Percentiles rank a stretch among this genome's conserved stretches.
Evolutionary conservation across 2,797 vertebrate species (phyloP).

Genomic region (Leptodactylus fallax): DNA sequence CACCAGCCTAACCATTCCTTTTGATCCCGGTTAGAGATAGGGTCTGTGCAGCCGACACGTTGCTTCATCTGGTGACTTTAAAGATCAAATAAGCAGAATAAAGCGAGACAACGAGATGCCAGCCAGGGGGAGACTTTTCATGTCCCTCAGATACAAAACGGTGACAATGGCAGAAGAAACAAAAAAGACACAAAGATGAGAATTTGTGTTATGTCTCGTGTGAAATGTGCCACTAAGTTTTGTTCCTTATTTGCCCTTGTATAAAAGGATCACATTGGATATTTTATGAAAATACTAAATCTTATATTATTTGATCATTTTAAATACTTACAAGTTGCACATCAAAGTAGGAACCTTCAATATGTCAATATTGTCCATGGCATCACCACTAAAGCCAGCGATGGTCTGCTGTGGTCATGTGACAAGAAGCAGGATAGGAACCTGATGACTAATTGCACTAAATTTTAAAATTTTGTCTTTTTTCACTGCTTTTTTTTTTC

Average conservation of each 20-base stretch:
- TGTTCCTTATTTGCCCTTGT: neutral
- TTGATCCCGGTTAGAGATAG: slow-evolving; percentile 37
- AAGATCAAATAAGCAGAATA: slow-evolving; percentile 42
- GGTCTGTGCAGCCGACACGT: slow-evolving; percentile 27
- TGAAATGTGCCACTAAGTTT: neutral
- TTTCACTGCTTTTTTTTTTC: too few species aligned
- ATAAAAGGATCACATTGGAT: neutral
- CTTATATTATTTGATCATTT: neutral
- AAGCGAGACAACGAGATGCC: slow-evolving; percentile 39
- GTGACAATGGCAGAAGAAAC: slow-evolving; percentile 15
- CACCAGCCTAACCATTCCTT: slow-evolving; percentile 41
- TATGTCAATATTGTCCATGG: neutral
- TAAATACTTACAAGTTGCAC: neutral
- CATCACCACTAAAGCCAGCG: too few species aligned
- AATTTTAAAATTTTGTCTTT: neutral
- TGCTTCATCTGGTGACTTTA: slow-evolving; percentile 47
- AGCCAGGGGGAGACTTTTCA: slow-evolving; percentile 19
- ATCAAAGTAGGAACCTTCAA: neutral
- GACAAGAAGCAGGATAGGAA: neutral
- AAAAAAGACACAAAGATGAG: slow-evolving; percentile 22
- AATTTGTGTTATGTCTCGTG: neutral
- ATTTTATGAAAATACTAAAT: neutral
- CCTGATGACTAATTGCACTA: neutral
- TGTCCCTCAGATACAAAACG: slow-evolving; percentile 28
- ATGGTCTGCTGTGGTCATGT: too few species aligned